Evolutionary conservation across 2,888 invertebrate genomes (phyloP), one percentile per base, ranked within the genome.

Genomic region (Harpagoxenus sublaevis): DNA sequence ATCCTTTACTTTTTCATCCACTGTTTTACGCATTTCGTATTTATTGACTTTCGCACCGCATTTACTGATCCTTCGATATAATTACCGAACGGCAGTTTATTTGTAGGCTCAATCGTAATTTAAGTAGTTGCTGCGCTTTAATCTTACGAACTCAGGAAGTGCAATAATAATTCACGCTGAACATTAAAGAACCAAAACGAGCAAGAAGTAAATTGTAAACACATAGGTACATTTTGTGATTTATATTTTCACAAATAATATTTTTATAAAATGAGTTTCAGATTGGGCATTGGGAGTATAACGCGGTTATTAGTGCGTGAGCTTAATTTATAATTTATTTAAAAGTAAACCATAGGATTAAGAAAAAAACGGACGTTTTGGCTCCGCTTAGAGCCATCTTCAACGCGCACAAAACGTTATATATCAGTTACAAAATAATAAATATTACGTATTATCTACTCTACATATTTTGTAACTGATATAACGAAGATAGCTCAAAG

Each of bases 1-100:
- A 81, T 73, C 73, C 57, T 45, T 57, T 71, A n/a, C 71, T 71
- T 79, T 45, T 79, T 73, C 35, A 75, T 35, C 71, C 42, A 53
- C 70, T 2, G 15, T 39, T 8, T 57, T 31, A 48, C 65, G 31
- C 42, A 9, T 45, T 60, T 39, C 35, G 45, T 18, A 70, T 79
- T 71, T 39, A 79, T 79, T 42, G 42, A 73, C 48, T 28, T 28
- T 60, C 12, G 48, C 57, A 45, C 5, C 55, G 31, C 70, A 35
- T 57, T 35, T 28, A 23, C 45, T 8, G 12, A 31, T 42, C 5
- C 53, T 60, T 10, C n/a, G 12, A 68, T 18, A 31, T 55, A 48
- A 74, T 74, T 45, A 74, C 6, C 8, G 4, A 51, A 23, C n/a
- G 60, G 9, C n/a, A 60, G 28, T 60, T 60, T 0, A 55, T 42